Base-by-base conservation (phyloP, 2,888 invertebrate genomes). In the Noctua janthe region DNA sequence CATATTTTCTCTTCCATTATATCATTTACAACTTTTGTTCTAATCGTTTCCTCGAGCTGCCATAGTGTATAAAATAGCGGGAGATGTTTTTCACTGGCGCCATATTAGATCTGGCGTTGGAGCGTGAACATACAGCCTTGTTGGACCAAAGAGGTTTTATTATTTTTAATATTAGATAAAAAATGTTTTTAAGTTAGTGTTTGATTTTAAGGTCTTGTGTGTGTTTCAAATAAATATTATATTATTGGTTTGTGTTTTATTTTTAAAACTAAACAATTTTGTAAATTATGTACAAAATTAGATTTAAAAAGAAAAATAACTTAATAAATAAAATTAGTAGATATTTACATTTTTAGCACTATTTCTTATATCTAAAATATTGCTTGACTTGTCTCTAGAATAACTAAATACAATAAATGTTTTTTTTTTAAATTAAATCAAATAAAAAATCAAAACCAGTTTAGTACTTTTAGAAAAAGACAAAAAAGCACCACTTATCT, bases 1-100 rank as follows among this genome's bases (percentile, higher is more conserved):
- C 39, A 39, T 39, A 88, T 89, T 92, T 91, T 92, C 92, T 81
- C 92, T 89, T 69, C 20, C 78, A 85, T 88, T 86, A 85, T 87
- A 87, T 85, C 82, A 89, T 84, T 87, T 83, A 72, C 83, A 83
- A 83, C 82, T 83, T 90, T 89, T 87, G 87, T 87, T 89, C 81
- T 81, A 71, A 80, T 72, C 74, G 74, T 83, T 90, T 90, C 89
- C 90, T 90, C 88, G 81, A 78, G 73, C 69, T 39, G 79, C 79
- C 81, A 80, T 76, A 82, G 67, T 85, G 81, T 92, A 91, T 90
- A 85, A 91, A 90, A 92, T 91, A 86, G 78, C 81, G 83, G 80
- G 78, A 74, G 83, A 83, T 81, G 76, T 83, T 89, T 90, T 90
- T 88, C 82, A 82, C 86, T 81, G 79, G 72, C 89, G 90, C 88